Base-by-base conservation (phyloP, 2,888 invertebrate genomes). In the Anaspis maculata region DNA sequence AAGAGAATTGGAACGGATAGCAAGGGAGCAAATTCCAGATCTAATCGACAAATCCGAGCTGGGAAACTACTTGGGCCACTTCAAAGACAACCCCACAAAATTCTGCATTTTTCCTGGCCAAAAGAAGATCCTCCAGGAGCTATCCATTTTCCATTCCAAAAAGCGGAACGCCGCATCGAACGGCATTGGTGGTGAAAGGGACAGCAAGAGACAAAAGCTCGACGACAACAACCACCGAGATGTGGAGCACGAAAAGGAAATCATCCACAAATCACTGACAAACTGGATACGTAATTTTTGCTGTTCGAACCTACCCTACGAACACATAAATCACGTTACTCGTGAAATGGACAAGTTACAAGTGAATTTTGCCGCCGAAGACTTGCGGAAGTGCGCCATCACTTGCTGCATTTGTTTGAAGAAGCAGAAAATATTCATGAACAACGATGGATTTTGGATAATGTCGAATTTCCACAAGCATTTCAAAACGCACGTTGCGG, bases 391-490 rank as follows among this genome's bases (percentile, higher is more conserved):
- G 19, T 19, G 19, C 9, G n/a, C 10, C 25, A 10, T 11, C 5
- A 24, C 12, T 5, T 33, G 32, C n/a, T 33, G 32, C 15, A 27
- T 33, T 3, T 33, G 32, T 23, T 15, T 33, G n/a, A 21, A 16
- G 19, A 27, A 33, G 12, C 11, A 27, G 15, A 33, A 33, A 12
- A 27, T 33, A 9, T 33, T 27, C 15, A 16, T 26, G 11, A 33
- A 27, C n/a, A 23, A 27, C 11, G 23, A 33, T n/a, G 32, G 32
- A 9, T 33, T 27, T 13, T 33, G 32, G 32, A 33, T 33, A 11
- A 33, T 33, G 32, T 33, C 32, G 1, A 33, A 33, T 11, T 22
- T 33, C 11, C 32, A 33, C 11, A 33, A 33, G 11, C 32, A 33
- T 13, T 33, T 33, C 23, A 33, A 33, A 12, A 33, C 32, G 23